Base-by-base conservation (phyloP, 1,140 invertebrate genomes). In the Aradophagus sp. region DNA sequence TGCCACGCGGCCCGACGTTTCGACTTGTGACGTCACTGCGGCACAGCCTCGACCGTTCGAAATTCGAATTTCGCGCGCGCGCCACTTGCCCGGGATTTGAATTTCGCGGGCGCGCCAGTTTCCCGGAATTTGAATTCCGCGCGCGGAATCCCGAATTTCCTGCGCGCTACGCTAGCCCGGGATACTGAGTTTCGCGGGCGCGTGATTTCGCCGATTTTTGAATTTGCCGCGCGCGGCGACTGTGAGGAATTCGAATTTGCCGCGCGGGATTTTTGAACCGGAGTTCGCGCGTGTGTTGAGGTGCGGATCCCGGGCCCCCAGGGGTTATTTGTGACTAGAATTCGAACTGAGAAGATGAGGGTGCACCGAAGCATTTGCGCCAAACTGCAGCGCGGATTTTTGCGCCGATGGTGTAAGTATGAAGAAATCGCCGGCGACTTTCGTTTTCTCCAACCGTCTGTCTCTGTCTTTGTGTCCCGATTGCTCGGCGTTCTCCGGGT, bases 351-450 rank as follows among this genome's bases (percentile, higher is more conserved):
- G 58, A 70, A 67, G 7, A 84, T 84, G 84, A 84, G 83, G 65
- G 81, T 85, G 29, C 77, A 85, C 47, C 80, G 82, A 8, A 81
- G 83, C 52, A 82, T 85, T 53, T 85, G 84, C 68, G 77, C 82
- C 1, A 85, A 85, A 63, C 73, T 85, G 6, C 84, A 85, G 58
- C 80, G 82, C 17, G 83, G 84, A 63, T 85, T 85, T 47, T 77
- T 85, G 14, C 74, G 81, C 29, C 83, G 84, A 70, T 85, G 83
- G 83, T 85, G 84, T 85, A 80, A 79, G 84, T 84, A 77, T 48
- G 17, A 13, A 10, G 0, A 4, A 31, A 17, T 10, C n/a, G 20
- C 5, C 29, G n/a, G 2, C 5, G 29, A 31, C n/a, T 31, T 10
- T 31, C 29, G 4, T 31, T 31, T 31, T 11, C n/a, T 31, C n/a